Evolutionary conservation across 2,888 invertebrate genomes (phyloP).

Genomic region (Rhagonycha lutea): DNA sequence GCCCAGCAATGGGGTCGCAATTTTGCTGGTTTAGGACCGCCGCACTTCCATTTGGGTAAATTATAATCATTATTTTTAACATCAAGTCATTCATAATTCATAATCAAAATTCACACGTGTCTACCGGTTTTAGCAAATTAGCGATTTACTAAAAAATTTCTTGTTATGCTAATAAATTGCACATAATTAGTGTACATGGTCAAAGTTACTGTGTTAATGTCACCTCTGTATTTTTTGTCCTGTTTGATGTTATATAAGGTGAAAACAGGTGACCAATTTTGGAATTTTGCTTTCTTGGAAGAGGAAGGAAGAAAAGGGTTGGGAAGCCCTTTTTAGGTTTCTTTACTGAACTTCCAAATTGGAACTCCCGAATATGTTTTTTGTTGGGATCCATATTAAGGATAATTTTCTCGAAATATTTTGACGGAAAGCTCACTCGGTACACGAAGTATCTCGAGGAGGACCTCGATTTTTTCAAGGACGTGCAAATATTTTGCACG

Average conservation of each 20-base stretch:
- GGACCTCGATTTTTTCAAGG: not conserved
- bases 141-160: conserved; percentile 8
- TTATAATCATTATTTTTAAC: not conserved
- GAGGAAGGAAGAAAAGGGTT: not conserved
- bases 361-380: not conserved
- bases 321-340: no score
- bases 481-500: not conserved
- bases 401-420: not conserved
- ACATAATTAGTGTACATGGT: conserved; percentile 11
- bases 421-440: not conserved
- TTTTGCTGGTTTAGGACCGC: conserved; percentile 56
- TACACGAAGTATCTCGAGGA: not conserved
- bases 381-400: no score
- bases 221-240: not conserved
- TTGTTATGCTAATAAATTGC: conserved; percentile 1
- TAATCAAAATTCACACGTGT: conserved; percentile 2
- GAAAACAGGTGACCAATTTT: not conserved
- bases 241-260: not conserved
- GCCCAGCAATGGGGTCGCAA: conserved; percentile 67
- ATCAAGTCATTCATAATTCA: not conserved
- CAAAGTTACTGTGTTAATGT: not conserved
- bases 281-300: not conserved
- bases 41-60: conserved; percentile 49
- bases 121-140: conserved; percentile 1
- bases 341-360: not conserved